Evolutionary conservation across 2,113 vertebrate genomes (phyloP).

Genomic region (Siniperca chuatsi): DNA sequence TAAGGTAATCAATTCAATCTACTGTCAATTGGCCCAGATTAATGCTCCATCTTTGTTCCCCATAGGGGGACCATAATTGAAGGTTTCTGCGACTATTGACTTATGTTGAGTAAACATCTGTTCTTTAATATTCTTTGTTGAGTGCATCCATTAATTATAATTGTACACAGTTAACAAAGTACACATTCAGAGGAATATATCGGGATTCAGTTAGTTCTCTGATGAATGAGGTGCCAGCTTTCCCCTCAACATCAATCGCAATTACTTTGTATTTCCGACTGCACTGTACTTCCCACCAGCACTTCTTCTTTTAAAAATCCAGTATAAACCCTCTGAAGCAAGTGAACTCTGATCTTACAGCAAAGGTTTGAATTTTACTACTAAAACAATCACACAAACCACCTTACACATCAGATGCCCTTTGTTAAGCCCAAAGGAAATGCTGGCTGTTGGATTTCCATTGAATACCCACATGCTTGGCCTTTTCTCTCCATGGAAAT

Average conservation of each 20-base stretch:
- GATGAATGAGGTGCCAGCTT: conserved; percentile 51
- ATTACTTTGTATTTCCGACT: conserved; percentile 36
- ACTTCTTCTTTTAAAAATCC: conserved; percentile 33
- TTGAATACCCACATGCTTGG: conserved; percentile 66
- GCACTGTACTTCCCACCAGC: conserved; percentile 8
- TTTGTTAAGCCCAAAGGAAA: conserved; percentile 62
- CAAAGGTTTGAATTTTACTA: conserved; percentile 51
- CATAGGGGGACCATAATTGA: conserved; percentile 76
- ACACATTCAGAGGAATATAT: conserved; percentile 54
- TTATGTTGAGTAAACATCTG: conserved; percentile 82
- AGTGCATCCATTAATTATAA: conserved; percentile 78
- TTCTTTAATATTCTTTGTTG: conserved; percentile 77
- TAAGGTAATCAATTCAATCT: conserved; percentile 86
- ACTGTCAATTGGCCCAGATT: conserved; percentile 80
- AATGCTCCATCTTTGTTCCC: conserved; percentile 74
- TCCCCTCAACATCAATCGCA: conserved; percentile 47
- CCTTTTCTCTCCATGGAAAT: conserved; percentile 62
- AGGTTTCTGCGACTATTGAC: conserved; percentile 82
- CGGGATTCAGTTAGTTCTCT: conserved; percentile 60
- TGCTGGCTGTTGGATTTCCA: conserved; percentile 51
- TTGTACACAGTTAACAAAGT: conserved; percentile 71
- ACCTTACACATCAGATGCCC: conserved; percentile 52
- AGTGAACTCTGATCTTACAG: conserved; percentile 46
- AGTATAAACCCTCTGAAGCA: conserved; percentile 17
- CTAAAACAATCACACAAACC: conserved; percentile 64